Base-by-base conservation (phyloP, 2,797 vertebrate genomes). In the Chaetodon trifasciatus region DNA sequence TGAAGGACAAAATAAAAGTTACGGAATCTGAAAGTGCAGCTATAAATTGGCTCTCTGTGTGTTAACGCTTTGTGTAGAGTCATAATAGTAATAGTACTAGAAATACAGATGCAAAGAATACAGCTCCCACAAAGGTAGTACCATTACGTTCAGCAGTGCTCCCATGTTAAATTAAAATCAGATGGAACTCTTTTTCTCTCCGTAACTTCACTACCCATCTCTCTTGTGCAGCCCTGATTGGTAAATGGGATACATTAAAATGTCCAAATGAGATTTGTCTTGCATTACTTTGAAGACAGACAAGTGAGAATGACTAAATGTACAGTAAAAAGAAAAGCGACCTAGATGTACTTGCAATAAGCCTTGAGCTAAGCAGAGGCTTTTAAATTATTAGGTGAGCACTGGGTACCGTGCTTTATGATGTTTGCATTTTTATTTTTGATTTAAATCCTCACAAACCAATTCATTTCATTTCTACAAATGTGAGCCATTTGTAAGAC, bases 391-490 rank as follows among this genome's bases (percentile, higher is more conserved):
- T 89, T 92, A 90, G 86, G 47, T 17, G 80, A 87, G 76, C 39
- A 19, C 69, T 8, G 64, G 70, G 75, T 72, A 74, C 37, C 0
- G 8, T 8, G 39, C 70, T 86, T 78, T 79, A 82, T 75, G 77
- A 82, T 81, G 90, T 93, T 87, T 85, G 83, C 85, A 89, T 90
- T 91, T 88, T 83, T 78, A 87, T 85, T 90, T 88, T 88, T 76
- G 39, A 87, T 76, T 86, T 85, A 79, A 81, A 85, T 82, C 84
- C 76, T 60, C 52, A 13, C 53, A 86, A 87, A 88, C 67, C 73
- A 80, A 88, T 88, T 89, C 62, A 84, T 88, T 92, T 89, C 13
- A 89, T 90, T 85, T 82, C 72, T 66, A 68, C 62, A 89, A 87
- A 90, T 83, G 62, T 63, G 81, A 49, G 49, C 78, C 60, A 88